Conservation (phyloP, 2,797 vertebrate genomes). For the Gymnothorax javanicus region DNA sequence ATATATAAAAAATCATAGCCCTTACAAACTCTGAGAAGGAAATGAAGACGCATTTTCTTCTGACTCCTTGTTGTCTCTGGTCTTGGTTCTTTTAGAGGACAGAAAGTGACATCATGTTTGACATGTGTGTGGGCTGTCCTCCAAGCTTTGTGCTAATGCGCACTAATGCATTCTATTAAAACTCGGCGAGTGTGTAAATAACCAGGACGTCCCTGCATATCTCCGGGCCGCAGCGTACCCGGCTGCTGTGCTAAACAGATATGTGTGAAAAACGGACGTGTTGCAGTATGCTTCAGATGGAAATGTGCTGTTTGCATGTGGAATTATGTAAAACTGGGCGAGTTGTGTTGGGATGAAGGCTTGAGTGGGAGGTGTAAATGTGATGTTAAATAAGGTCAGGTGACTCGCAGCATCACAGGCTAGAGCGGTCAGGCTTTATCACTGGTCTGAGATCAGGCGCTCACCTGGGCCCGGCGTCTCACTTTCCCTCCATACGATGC, state of each 20-base stretch:
- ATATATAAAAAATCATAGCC: background rate
- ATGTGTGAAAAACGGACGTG: too few species aligned
- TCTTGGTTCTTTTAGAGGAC: background rate
- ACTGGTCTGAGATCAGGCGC: background rate
- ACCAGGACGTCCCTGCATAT: background rate
- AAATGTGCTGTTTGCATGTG: too few species aligned
- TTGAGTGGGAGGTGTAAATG: too few species aligned
- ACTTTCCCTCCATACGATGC: too few species aligned
- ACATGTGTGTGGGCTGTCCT: background rate
- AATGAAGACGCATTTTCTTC: background rate
- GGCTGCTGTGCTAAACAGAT: too few species aligned
- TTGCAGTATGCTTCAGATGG: too few species aligned
- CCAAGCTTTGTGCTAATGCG: background rate
- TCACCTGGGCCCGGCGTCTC: background rate
- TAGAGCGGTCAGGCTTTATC: background rate
- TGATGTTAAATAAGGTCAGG: too few species aligned
- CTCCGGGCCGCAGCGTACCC: background rate
- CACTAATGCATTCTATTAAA: background rate
- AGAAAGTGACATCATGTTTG: background rate
- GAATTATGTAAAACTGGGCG: too few species aligned
- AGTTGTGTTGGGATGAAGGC: too few species aligned
- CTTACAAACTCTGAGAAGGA: background rate
- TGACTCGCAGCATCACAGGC: too few species aligned
- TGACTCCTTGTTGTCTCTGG: background rate
- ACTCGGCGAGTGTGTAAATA: background rate